Evolutionary conservation across 2,888 invertebrate genomes (phyloP).

Genomic region (Cryptophagus acutangulus): DNA sequence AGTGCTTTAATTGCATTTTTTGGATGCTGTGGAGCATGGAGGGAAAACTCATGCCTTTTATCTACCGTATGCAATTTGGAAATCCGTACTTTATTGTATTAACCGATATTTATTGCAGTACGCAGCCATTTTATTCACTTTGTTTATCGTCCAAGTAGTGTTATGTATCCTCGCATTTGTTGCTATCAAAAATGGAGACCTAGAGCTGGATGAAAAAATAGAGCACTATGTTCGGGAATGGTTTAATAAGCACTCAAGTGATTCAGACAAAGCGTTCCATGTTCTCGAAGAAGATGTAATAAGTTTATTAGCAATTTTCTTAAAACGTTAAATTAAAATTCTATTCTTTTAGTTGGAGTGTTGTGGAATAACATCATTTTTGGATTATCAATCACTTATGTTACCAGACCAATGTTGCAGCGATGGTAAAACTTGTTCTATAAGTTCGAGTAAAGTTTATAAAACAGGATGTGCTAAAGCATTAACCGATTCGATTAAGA

Average conservation of each 20-base stretch:
- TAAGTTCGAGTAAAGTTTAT: conserved; percentile 30
- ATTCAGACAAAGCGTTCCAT: conserved; percentile 51
- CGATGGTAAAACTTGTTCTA: neutral
- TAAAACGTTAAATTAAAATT: conserved; percentile 5
- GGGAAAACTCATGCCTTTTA: conserved; percentile 34
- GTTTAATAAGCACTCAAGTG: conserved; percentile 46
- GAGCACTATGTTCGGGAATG: conserved; percentile 35
- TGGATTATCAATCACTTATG: conserved; percentile 8
- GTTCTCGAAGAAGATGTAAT: conserved; percentile 57
- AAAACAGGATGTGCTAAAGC: conserved; percentile 48
- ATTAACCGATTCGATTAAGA: conserved; percentile 44
- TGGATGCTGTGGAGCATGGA: conserved; percentile 37
- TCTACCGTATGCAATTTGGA: conserved; percentile 37
- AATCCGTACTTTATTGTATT: too few relatives aligned
- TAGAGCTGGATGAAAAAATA: conserved; percentile 36
- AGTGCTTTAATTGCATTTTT: conserved; percentile 37
- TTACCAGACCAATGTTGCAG: conserved; percentile 17
- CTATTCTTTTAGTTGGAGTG: conserved; percentile 21
- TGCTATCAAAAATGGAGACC: conserved; percentile 53
- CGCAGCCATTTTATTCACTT: conserved; percentile 54
- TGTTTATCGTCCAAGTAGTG: conserved; percentile 66
- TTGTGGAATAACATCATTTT: conserved; percentile 19
- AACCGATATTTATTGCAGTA: conserved; percentile 22
- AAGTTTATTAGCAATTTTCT: conserved; percentile 4
- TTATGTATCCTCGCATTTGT: conserved; percentile 61